Evolutionary conservation across 1,140 invertebrate genomes (phyloP).

Genomic region (Drosophila lini): DNA sequence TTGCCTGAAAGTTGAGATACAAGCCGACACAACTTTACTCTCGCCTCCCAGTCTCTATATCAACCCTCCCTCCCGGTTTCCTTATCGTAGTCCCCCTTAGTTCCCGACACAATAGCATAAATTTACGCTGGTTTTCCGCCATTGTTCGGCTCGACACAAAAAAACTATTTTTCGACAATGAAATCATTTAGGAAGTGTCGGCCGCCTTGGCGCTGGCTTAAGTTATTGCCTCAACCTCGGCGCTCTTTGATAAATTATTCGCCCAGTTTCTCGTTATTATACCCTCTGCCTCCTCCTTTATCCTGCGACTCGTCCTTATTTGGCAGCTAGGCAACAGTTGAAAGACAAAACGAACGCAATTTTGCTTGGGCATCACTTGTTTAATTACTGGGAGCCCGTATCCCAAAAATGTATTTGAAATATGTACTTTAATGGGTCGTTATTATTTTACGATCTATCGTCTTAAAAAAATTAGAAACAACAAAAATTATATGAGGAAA

Average conservation of each 20-base stretch:
- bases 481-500: background rate
- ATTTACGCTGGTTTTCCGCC: conserved; percentile 39
- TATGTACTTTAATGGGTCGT: conserved; percentile 45
- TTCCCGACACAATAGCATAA: conserved; percentile 38
- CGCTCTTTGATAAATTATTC: conserved; percentile 79
- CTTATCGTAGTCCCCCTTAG: conserved; percentile 1
- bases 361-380: conserved; percentile 42
- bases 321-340: conserved; percentile 47
- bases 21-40: conserved; percentile 8
- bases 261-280: conserved; percentile 25
- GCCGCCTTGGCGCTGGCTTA: conserved; percentile 37
- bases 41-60: no score
- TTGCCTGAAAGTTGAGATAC: conserved; percentile 50
- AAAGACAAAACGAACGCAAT: conserved; percentile 25
- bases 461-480: background rate
- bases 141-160: conserved; percentile 46
- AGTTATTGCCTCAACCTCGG: conserved; percentile 58
- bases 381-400: conserved; percentile 26
- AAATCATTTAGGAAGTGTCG: conserved; percentile 79
- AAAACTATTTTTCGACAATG: conserved; percentile 75
- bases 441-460: conserved; percentile 24
- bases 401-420: background rate
- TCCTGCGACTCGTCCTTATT: background rate
- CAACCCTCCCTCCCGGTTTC: background rate
- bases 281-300: background rate